Base-by-base conservation (phyloP, 2,113 vertebrate species). In the Leuciscus idus region DNA sequence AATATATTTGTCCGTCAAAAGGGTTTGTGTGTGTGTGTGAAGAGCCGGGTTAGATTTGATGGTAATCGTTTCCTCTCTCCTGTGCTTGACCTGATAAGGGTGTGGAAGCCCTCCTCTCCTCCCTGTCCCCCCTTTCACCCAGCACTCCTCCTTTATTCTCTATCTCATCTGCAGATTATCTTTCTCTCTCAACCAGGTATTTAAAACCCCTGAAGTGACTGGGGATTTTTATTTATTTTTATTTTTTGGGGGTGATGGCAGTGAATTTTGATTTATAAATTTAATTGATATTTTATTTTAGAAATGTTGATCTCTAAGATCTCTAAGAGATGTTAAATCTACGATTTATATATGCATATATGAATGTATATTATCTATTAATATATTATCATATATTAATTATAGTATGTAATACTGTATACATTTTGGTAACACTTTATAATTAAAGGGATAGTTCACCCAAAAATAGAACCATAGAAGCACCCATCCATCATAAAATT, bases 41-140 rank as follows among this genome's bases (percentile, higher is more conserved):
- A 88, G 82, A 90, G 92, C 90, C 89, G 92, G 93, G 93, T 94
- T 93, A 93, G 94, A 94, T 95, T 91, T 95, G 94, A 95, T 95
- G 92, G 91, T 95, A 93, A 95, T 95, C 94, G 92, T 92, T 92
- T 93, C 90, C 83, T 88, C 90, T 94, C 91, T 92, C 87, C 93
- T 95, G 94, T 92, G 89, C 91, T 91, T 90, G 91, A 92, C 90
- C 90, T 84, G 94, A 95, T 95, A 95, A 95, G 92, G 73, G 84
- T 90, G 86, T 75, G 57, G 90, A 93, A 93, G 89, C 91, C 79
- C 78, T 91, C 91, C 87, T 17, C 52, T 77, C 0, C 30, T 28
- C 46, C 17, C 55, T 6, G 19, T 57, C 52, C 52, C 77, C 74
- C 55, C 5, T 82, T 70, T 83, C 48, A 66, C 79, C 59, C 26